Conservation (phyloP, 2,797 vertebrate genomes). For the Pteronotus mesoamericanus region DNA sequence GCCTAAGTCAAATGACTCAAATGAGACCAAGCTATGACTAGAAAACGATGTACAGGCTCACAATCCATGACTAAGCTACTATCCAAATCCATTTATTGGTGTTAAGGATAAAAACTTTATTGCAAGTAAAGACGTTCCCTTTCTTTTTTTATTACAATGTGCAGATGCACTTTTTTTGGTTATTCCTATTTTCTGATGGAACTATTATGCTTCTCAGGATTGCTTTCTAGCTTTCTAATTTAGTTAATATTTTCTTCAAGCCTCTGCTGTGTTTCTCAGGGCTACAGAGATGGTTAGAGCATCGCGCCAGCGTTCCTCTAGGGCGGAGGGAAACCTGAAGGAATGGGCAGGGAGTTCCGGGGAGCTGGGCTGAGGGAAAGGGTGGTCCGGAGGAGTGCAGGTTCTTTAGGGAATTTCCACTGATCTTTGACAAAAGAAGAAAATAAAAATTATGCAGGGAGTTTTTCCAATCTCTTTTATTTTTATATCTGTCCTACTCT, state of each 20-base stretch:
- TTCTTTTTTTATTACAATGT: background rate
- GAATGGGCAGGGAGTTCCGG: background rate
- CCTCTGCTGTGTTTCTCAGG: background rate
- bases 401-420: background rate
- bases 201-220: background rate
- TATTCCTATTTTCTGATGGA: background rate
- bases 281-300: background rate
- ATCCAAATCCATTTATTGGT: background rate
- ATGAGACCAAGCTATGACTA: background rate
- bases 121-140: background rate
- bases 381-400: background rate
- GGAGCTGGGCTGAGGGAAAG: background rate
- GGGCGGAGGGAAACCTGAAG: background rate
- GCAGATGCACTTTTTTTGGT: background rate
- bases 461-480: background rate
- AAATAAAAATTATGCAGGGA: background rate
- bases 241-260: constrained; percentile 26
- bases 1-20: background rate
- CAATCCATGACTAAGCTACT: background rate
- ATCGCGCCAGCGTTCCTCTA: background rate
- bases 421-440: background rate
- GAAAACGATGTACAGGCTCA: background rate
- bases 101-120: background rate
- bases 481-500: background rate
- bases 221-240: background rate